Conservation (phyloP, 2,888 invertebrate species). For the Amphipoea oculea region DNA sequence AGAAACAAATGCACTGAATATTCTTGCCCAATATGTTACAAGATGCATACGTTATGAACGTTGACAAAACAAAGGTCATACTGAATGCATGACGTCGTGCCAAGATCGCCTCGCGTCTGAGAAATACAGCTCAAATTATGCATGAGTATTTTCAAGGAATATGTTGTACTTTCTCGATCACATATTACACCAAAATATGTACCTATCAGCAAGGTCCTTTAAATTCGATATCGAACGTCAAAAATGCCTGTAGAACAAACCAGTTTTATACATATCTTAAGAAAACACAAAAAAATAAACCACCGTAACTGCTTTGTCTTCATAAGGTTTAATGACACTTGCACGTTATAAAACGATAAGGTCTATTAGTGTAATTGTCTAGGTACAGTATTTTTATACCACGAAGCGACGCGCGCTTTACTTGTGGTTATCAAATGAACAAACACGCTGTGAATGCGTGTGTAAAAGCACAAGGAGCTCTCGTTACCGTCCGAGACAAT, state of each 20-base stretch:
- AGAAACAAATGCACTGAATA: conserved; percentile 1
- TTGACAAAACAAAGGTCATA: conserved; percentile 37
- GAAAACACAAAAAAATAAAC: neutral
- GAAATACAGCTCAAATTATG: conserved; percentile 10
- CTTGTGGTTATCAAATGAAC: neutral
- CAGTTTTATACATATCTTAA: neutral
- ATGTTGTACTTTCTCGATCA: neutral
- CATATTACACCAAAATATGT: neutral
- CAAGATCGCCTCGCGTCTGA: conserved; percentile 64
- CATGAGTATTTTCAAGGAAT: conserved; percentile 29
- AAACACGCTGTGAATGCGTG: neutral
- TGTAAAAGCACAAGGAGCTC: neutral
- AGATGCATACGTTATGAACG: conserved; percentile 27
- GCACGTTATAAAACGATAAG: neutral
- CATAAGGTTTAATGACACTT: neutral
- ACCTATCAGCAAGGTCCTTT: neutral
- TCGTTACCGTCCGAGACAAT: too few relatives aligned
- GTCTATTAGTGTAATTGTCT: neutral
- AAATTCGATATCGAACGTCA: neutral
- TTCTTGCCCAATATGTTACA: neutral
- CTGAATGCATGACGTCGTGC: conserved; percentile 57
- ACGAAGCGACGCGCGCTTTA: neutral
- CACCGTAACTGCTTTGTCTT: neutral
- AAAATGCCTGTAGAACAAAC: neutral
- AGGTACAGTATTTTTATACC: neutral